Evolutionary conservation across 1,140 invertebrate species (phyloP), one percentile per base, ranked within the genome.

Genomic region (Muscidifurax raptorellus): DNA sequence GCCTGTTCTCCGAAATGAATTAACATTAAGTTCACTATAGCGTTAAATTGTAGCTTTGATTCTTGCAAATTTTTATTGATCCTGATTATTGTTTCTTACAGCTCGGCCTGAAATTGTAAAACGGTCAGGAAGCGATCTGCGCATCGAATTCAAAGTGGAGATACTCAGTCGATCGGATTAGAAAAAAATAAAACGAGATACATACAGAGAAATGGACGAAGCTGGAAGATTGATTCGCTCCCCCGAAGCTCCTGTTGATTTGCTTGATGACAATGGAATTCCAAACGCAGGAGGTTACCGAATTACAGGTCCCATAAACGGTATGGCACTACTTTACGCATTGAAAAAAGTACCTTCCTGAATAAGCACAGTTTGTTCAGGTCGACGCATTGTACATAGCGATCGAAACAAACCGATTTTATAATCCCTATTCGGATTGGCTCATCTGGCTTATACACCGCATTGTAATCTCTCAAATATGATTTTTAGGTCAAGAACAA

Each of bases 141-240:
- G 36, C 36, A 40, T 40, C 7, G 36, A 10, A 40, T 40, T 40
- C 0, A 40, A 10, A 40, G 36, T 40, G 36, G 6, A 40, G 36
- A 9, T 9, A 32, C 32, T 32, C 32, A 2, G 3, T 9, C 9
- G 40, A 44, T 44, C 40, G 40, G 10, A 44, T 9, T 9, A 44
- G 40, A 13, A 52, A 59, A 59, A 59, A 7, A n/a, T 5, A 18
- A n/a, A 59, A 59, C 15, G 28, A 77, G 18, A 5, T 13, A 44
- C 59, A 18, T 1, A 40, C n/a, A n/a, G n/a, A 80, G 28, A 7
- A 76, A 86, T 85, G 80, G 47, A 81, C 10, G 80, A 81, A 36
- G 15, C 80, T 15, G 40, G 80, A 28, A 44, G 67, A 18, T 30
- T 74, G 22, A 74, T 81, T 18, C 40, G 59, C 25, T 81, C 80